These are phyloP conservation scores for Porites divaricata DNA, from an alignment of 92 coral and sea anemone genomes.

Conservation along the genomic window DNA sequence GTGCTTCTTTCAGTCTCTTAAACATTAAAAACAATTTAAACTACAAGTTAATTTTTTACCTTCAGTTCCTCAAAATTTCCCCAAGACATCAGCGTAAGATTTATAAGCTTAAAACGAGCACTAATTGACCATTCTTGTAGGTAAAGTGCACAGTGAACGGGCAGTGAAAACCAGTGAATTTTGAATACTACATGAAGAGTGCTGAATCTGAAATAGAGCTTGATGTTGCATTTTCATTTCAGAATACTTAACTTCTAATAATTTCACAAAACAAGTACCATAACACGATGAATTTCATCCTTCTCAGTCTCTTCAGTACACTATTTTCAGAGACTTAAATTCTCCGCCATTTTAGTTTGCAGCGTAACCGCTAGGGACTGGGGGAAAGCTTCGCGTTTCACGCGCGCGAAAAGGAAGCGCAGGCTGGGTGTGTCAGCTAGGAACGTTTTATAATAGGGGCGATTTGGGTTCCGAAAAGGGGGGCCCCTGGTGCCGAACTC, in stretches of 20 bases:
- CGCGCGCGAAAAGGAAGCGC: neutral
- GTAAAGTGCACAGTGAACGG: neutral
- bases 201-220: neutral
- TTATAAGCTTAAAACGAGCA: too few relatives aligned
- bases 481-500: too few relatives aligned
- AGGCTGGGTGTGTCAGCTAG: too few relatives aligned
- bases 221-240: neutral
- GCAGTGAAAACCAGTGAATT: neutral
- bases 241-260: too few relatives aligned
- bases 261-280: neutral
- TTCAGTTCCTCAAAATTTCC: conserved; percentile 44
- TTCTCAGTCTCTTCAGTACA: too few relatives aligned
- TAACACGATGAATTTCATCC: neutral
- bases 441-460: too few relatives aligned
- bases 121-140: too few relatives aligned
- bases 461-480: too few relatives aligned
- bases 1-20: too few relatives aligned
- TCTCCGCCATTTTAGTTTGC: conserved; percentile 13
- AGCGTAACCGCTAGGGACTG: conserved; percentile 1
- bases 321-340: too few relatives aligned
- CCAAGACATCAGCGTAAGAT: conserved; percentile 35
- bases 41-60: neutral
- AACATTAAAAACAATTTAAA: neutral
- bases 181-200: neutral
- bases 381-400: neutral